A percentile compares a stretch with the other conserved stretches of the same genome.
Conservation (phyloP, 2,797 vertebrate species). For the Dicrostonyx torquatus region DNA sequence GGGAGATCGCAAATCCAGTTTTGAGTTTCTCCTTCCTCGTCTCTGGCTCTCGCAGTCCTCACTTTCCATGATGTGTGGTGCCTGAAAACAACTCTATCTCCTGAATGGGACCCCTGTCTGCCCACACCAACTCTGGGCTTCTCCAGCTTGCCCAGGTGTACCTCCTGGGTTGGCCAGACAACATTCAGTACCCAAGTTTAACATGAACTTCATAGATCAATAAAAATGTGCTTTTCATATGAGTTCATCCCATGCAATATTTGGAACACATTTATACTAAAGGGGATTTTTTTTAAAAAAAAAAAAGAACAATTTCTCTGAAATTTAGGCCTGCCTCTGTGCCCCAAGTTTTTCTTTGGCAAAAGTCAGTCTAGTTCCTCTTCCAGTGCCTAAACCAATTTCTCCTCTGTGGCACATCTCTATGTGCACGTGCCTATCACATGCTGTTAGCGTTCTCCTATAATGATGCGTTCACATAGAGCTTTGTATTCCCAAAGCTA, state of each 20-base stretch:
- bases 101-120: background rate
- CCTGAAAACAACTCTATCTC: background rate
- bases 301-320: background rate
- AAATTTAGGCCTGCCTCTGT: constrained; percentile 4
- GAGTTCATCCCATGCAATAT: background rate
- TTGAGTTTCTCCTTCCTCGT: background rate
- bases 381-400: background rate
- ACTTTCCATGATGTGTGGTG: background rate
- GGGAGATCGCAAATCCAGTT: background rate
- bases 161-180: background rate
- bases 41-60: background rate
- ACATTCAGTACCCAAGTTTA: background rate
- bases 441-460: background rate
- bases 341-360: background rate
- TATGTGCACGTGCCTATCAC: background rate
- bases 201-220: constrained; percentile 32
- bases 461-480: background rate
- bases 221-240: background rate
- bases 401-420: background rate
- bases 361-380: background rate
- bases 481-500: background rate
- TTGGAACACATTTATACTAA: background rate
- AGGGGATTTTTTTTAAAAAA: background rate
- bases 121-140: background rate
- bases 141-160: background rate